Evolutionary conservation across 2,797 vertebrate species (phyloP).

Genomic region (Graptemys geographica): DNA sequence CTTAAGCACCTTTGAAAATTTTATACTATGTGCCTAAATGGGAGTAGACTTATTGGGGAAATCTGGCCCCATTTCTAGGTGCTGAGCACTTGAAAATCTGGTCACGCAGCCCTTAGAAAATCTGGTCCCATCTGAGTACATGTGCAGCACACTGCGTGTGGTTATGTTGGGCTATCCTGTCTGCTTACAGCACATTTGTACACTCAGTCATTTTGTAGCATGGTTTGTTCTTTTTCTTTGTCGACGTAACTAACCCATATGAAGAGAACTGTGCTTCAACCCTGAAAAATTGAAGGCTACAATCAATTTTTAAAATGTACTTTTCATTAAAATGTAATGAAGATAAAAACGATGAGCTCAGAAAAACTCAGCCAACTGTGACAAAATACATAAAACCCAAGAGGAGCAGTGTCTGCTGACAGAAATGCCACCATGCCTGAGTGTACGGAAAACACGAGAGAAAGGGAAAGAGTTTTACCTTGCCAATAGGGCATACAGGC

Average conservation of each 20-base stretch:
- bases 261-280: neutral
- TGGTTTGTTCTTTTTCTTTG: conserved; percentile 20
- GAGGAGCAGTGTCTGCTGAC: neutral
- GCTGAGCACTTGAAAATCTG: neutral
- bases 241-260: neutral
- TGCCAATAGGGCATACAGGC: neutral
- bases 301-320: conserved; percentile 41
- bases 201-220: neutral
- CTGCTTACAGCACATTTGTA: neutral
- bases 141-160: neutral
- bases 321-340: conserved; percentile 63
- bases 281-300: conserved; percentile 20
- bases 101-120: neutral
- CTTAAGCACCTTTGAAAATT: neutral
- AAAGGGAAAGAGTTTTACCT: conserved; percentile 2
- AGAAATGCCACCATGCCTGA: neutral
- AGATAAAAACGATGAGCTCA: conserved; percentile 41
- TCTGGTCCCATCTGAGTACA: neutral
- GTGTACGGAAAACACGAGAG: neutral
- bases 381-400: conserved; percentile 15
- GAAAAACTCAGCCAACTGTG: conserved; percentile 53
- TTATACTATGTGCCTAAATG: neutral
- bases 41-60: neutral
- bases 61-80: neutral
- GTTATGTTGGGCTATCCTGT: neutral